A percentile compares a stretch with the other conserved stretches of the same genome.
phyloP scores from a whole-genome alignment of 53 echinoderm and acorn worm genomes.

The Echinarachnius parma region DNA sequence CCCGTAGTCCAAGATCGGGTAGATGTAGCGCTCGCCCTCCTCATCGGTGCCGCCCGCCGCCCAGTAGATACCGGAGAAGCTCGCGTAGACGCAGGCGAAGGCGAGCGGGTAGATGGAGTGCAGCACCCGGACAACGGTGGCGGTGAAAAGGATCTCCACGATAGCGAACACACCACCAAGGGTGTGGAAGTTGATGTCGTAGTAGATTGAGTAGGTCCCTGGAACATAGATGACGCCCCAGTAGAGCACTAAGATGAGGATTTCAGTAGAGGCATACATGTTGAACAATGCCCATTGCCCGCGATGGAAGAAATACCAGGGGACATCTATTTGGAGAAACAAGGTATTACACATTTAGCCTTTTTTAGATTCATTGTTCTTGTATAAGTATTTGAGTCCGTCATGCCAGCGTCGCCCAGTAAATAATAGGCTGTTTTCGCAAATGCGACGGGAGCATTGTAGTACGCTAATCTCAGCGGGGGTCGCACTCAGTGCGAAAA shows the following conservation, averaged over 20 bases:
- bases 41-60: conserved; percentile 49
- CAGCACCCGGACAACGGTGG: conserved; percentile 52
- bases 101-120: conserved; percentile 58
- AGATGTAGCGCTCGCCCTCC: conserved; percentile 24
- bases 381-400: too few relatives aligned
- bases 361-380: too few relatives aligned
- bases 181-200: conserved; percentile 63
- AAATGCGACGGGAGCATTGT: too few relatives aligned
- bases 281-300: conserved; percentile 65
- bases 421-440: too few relatives aligned
- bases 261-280: conserved; percentile 41
- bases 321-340: too few relatives aligned
- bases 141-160: conserved; percentile 47
- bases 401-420: too few relatives aligned
- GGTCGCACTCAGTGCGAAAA: too few relatives aligned
- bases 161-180: conserved; percentile 46
- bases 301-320: conserved; percentile 52
- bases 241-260: conserved; percentile 61
- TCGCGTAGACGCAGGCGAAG: conserved; percentile 46
- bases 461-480: too few relatives aligned
- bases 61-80: conserved; percentile 52
- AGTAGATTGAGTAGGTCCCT: conserved; percentile 30
- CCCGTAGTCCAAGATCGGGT: conserved; percentile 54
- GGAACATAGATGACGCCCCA: conserved; percentile 56
- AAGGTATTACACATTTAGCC: too few relatives aligned